Conservation (phyloP, 2,797 vertebrate species). For the Argyrosomus regius region DNA sequence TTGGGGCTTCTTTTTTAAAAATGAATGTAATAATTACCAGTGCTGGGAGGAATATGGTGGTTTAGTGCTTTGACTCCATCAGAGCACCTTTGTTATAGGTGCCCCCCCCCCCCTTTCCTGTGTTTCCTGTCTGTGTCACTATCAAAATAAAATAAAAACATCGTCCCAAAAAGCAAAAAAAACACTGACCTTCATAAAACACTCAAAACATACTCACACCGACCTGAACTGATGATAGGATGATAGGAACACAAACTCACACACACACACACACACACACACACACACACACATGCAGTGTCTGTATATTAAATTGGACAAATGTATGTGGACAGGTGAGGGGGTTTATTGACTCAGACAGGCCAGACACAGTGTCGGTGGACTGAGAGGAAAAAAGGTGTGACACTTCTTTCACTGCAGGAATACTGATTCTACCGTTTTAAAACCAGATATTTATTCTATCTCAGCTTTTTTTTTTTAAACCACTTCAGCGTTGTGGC, state of each 20-base stretch:
- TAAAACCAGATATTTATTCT: constrained; percentile 10
- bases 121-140: constrained; percentile 1
- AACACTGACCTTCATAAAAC: background rate
- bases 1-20: background rate
- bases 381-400: background rate
- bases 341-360: constrained; percentile 28
- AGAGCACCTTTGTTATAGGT: too few species aligned
- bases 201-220: background rate
- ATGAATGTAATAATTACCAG: background rate
- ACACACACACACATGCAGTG: background rate
- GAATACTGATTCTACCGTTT: constrained; percentile 12
- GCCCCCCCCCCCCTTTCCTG: background rate
- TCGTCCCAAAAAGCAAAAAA: background rate
- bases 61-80: too few species aligned
- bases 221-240: background rate
- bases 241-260: background rate
- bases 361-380: background rate
- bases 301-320: constrained; percentile 2
- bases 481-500: background rate
- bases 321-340: background rate
- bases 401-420: background rate
- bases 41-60: background rate
- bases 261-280: background rate
- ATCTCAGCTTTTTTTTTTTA: background rate
- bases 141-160: constrained; percentile 11